Conservation (phyloP, 2,888 invertebrate genomes). For the Girardia tigrina region DNA sequence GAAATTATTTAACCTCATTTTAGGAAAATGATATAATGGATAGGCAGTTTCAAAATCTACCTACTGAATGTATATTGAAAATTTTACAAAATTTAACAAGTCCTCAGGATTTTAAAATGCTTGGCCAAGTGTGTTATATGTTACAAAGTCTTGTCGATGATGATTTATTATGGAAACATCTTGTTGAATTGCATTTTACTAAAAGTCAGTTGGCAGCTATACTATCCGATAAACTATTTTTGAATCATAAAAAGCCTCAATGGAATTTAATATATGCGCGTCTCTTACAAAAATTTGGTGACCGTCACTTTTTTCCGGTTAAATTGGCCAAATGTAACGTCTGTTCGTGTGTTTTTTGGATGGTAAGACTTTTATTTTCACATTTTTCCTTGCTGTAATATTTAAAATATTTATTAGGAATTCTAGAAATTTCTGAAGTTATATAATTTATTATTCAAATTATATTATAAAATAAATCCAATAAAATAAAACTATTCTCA, state of each 20-base stretch:
- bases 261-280: neutral
- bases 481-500: no score
- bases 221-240: neutral
- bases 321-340: neutral
- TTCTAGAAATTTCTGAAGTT: no score
- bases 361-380: neutral
- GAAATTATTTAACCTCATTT: no score
- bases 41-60: conserved; percentile 6
- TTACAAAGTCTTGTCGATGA: neutral
- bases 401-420: no score
- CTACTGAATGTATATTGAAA: neutral
- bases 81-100: neutral
- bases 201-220: neutral
- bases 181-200: neutral
- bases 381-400: neutral
- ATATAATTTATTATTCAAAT: no score
- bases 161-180: neutral
- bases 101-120: conserved; percentile 18
- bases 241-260: neutral
- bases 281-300: neutral
- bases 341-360: neutral
- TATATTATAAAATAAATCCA: no score
- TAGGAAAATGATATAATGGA: neutral
- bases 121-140: neutral
- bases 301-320: neutral